Percentiles rank a stretch among this genome's conserved stretches.
phyloP scores from a whole-genome alignment of 2,797 vertebrate genomes.

The Anas georgica region DNA sequence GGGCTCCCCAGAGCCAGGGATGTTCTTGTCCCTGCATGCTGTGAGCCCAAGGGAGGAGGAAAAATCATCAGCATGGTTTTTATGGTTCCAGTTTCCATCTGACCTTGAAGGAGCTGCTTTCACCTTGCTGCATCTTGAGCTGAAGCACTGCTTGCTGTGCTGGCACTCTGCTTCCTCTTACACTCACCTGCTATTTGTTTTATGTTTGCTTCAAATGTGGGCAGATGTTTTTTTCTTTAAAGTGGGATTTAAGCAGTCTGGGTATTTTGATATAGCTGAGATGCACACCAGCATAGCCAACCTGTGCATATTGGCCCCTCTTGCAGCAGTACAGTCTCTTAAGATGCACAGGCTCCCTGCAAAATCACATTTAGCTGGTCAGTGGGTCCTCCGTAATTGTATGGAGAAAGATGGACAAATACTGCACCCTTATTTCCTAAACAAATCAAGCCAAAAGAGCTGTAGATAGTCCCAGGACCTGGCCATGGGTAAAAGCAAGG shows the following conservation, averaged over 20 bases:
- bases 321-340: neutral
- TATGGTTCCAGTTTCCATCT: neutral
- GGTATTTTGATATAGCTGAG: neutral
- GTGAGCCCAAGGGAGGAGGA: neutral
- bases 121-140: neutral
- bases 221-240: neutral
- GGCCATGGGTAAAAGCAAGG: neutral
- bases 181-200: neutral
- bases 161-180: fast-evolving
- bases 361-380: neutral
- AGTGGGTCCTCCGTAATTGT: neutral
- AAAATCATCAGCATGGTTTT: neutral
- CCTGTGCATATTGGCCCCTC: no score
- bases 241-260: neutral
- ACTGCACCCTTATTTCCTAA: neutral
- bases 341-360: fast-evolving
- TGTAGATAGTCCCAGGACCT: neutral
- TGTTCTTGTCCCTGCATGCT: neutral
- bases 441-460: neutral
- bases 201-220: neutral
- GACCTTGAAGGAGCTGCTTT: slow-evolving; percentile 35
- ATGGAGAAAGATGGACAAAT: neutral
- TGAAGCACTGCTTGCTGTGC: neutral
- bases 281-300: no score
- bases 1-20: neutral